Evolutionary conservation across 2,113 vertebrate genomes (phyloP), one percentile per base, ranked within the genome.

Genomic region (Nothoprocta pentlandii): DNA sequence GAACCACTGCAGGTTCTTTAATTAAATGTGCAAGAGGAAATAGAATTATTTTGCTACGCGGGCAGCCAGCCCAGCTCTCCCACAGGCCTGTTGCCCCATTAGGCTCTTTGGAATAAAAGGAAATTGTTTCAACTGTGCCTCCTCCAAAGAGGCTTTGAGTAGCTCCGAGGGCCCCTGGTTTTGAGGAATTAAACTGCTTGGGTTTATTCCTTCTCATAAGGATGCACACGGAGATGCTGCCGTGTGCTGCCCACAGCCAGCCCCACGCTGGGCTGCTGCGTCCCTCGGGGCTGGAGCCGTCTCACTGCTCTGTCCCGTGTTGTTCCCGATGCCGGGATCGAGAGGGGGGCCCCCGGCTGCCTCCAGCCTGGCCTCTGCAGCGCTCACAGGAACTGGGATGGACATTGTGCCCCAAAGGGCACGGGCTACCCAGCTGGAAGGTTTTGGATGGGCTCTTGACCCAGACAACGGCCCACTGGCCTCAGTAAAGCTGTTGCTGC

Each of bases 21-120:
- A 94, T 94, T 81, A 94, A 85, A 41, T 42, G 78, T 80, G 62
- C 77, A 90, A 69, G 63, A 93, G 90, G 73, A 94, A 96, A 95
- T 51, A 78, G 53, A 76, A 42, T 83, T 63, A 12, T 83, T 76
- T 84, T 83, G 53, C 36, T 39, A 85, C 26, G 11, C 19, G 73
- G 93, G 91, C 92, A 92, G 84, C 34, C 76, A 90, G 79, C 93
- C 94, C 76, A 70, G 70, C 81, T 85, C 79, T 89, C 76, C 89
- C 59, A 17, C 80, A 96, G 94, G 67, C 85, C 51, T 88, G 89
- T 39, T 70, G 67, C 92, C 64, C 69, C 7, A 19, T 7, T 36
- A 88, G 75, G 54, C 84, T 89, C 74, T 46, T 62, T 1, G 0
- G 87, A 90, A 96, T 53, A 79, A 87, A 93, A 90, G 95, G 93